Conservation (phyloP, 2,888 invertebrate species). For the Drosophila kanekoi region DNA sequence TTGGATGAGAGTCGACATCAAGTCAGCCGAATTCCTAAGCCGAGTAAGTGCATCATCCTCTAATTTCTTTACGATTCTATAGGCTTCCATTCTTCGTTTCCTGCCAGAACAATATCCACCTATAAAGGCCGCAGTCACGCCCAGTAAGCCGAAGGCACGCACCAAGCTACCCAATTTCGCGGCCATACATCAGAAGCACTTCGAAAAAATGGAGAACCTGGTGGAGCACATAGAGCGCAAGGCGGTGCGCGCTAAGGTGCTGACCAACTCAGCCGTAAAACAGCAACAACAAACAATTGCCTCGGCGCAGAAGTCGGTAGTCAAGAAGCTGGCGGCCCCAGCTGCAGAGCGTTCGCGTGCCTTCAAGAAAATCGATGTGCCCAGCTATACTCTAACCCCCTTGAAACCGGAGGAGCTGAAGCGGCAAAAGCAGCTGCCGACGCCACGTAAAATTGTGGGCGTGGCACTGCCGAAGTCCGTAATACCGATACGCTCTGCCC, state of each 20-base stretch:
- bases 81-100: not conserved
- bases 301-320: slow-evolving; percentile 21
- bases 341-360: slow-evolving; percentile 38
- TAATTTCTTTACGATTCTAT: not conserved
- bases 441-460: slow-evolving; percentile 17
- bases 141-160: slow-evolving; percentile 73
- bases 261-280: slow-evolving; percentile 70
- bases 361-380: slow-evolving; percentile 61
- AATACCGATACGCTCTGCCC: not conserved
- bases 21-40: slow-evolving; percentile 57
- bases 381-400: slow-evolving; percentile 1
- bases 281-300: slow-evolving; percentile 27
- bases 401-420: slow-evolving; percentile 10
- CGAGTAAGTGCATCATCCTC: slow-evolving; percentile 55
- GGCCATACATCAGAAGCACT: slow-evolving; percentile 88
- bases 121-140: slow-evolving; percentile 30
- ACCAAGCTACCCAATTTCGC: slow-evolving; percentile 90
- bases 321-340: slow-evolving; percentile 19
- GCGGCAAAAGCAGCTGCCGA: slow-evolving; percentile 14
- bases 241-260: slow-evolving; percentile 82
- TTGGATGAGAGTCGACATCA: slow-evolving; percentile 59
- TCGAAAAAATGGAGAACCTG: slow-evolving; percentile 89
- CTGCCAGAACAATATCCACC: slow-evolving; percentile 28
- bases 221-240: slow-evolving; percentile 87
- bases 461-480: slow-evolving; percentile 15